Conservation (phyloP, 2,888 invertebrate species). For the Oscheius sp. region DNA sequence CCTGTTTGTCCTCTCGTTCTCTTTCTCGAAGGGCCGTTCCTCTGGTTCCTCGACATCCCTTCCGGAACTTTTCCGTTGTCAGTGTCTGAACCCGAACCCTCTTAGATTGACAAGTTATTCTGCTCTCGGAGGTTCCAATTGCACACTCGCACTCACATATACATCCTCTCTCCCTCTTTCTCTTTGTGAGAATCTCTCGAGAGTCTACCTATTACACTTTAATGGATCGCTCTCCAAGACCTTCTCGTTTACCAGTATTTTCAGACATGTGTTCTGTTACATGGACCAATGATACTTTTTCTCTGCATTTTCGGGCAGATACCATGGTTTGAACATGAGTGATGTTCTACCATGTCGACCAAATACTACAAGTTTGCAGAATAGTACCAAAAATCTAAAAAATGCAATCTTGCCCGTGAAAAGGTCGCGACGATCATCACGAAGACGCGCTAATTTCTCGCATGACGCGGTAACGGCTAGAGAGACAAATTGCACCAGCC, state of each 20-base stretch:
- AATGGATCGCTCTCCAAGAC: background rate
- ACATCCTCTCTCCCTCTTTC: slow-evolving; percentile 4
- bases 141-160: background rate
- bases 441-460: too few relatives aligned
- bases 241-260: background rate
- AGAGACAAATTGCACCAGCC: too few relatives aligned
- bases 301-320: too few relatives aligned
- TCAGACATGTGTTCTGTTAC: too few relatives aligned
- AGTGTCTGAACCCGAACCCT: background rate
- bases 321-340: too few relatives aligned
- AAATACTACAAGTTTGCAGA: too few relatives aligned
- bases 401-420: too few relatives aligned
- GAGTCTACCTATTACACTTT: background rate
- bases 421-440: too few relatives aligned
- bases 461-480: too few relatives aligned
- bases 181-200: background rate
- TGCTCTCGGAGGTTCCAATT: background rate
- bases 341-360: too few relatives aligned
- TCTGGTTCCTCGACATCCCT: background rate
- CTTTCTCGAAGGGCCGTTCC: slow-evolving; percentile 1
- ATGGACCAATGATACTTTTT: too few relatives aligned
- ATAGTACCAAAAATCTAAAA: too few relatives aligned
- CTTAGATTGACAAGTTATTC: slow-evolving; percentile 19
- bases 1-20: background rate
- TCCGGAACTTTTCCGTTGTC: background rate